Evolutionary conservation across 2,888 invertebrate genomes (phyloP), one percentile per base, ranked within the genome.

Genomic region (Amiota minor): DNA sequence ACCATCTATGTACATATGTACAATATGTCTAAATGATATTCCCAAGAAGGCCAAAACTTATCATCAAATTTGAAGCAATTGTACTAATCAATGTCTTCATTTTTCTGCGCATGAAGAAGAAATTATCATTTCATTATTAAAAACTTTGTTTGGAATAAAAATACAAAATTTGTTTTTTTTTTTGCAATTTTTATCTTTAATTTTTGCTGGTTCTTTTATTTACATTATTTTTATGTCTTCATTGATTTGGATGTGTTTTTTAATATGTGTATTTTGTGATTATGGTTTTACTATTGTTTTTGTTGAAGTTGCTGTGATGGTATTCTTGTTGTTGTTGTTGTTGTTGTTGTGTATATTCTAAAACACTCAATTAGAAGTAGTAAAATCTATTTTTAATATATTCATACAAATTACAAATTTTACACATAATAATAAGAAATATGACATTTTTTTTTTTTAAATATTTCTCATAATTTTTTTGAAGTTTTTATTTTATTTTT

Each of bases 401-500:
- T 74, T 75, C 65, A 77, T 77, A 70, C 59, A 62, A 74, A 73
- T 74, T 77, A 70, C 59, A 62, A 74, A 73, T 74, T 81, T 72
- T 73, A 76, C 70, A 77, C 76, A 70, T 35, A 62, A 35, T 35
- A 35, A 35, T 45, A 62, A 53, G 23, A 62, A 62, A 35, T 35
- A 62, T 62, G 14, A 62, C 20, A 50, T 20, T 55, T 70, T 50
- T 49, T 73, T 46, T 20, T 68, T 59, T 68, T 50, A 68, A 46
- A 35, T 73, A 11, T 49, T 71, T 71, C 53, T 65, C 53, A 59
- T 46, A 56, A 55, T 61, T 53, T 35, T 6, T 35, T 35, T 6
- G 35, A 35, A 2, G 6, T 35, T 50, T 67, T n/a, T 18, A 50
- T 67, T 45, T 61, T 73, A 59, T 10, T 72, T 73, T 45, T 72